Evolutionary conservation across 1,140 invertebrate species (phyloP), one percentile per base, ranked within the genome.

Genomic region (Micrasema longulum): DNA sequence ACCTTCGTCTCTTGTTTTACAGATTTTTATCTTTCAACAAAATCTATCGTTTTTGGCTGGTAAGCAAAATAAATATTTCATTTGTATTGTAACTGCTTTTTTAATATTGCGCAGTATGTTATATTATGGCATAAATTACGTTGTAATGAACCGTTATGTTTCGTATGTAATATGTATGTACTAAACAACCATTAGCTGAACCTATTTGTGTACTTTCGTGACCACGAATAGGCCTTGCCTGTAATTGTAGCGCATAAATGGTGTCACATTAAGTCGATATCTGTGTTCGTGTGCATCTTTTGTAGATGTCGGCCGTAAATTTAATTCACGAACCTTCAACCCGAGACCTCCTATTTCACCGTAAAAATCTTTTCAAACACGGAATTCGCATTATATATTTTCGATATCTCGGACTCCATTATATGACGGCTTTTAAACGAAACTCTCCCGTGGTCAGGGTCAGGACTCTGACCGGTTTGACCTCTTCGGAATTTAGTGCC

Each of bases 401-500:
- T 43, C 18, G 7, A 43, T n/a, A 43, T 63, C 53, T 11, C 23
- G 26, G 53, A 26, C 53, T 22, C 53, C 53, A 43, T 43, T 41
- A 20, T 43, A 43, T 23, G 57, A 45, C 14, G 41, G 18, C 36
- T 22, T 63, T 45, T 18, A 10, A 43, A 22, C 12, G 22, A 23
- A 43, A 14, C 18, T 45, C 22, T 18, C 20, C n/a, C 36, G 38
- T 20, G 16, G 36, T 20, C 57, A 47, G 41, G 43, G 64, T 66
- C 48, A 66, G 45, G 31, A 48, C 14, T 50, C 65, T 67, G 47
- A 50, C 63, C 16, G 38, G 43, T 45, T 38, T 53, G 45, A 57
- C 48, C 57, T 52, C 43, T 47, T 38, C 14, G 47, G 69, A 63
- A 63, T 63, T 63, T 52, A 50, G 57, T 63, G 57, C 36, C 20